phyloP scores from a whole-genome alignment of 2,888 invertebrate species.

The Eurois occulta region DNA sequence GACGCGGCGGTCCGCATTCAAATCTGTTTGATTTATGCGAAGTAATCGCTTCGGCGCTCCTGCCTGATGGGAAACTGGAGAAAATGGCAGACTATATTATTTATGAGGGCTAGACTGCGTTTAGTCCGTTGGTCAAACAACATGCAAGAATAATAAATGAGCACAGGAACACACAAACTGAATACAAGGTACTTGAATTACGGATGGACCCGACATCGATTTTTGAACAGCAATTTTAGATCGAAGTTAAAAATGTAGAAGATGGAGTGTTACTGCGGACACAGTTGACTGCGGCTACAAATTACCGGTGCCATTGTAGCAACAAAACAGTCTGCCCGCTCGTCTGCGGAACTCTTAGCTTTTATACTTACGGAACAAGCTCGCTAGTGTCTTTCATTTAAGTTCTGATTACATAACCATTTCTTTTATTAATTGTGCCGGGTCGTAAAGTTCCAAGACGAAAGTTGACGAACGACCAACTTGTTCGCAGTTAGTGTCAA shows the following conservation, averaged over 20 bases:
- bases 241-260: conserved; percentile 43
- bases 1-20: conserved; percentile 77
- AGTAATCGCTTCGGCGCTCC: conserved; percentile 76
- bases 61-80: conserved; percentile 68
- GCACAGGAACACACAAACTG: conserved; percentile 33
- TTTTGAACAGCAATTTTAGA: conserved; percentile 32
- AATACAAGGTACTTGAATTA: conserved; percentile 44
- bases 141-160: conserved; percentile 54
- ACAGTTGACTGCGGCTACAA: conserved; percentile 23
- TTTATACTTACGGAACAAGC: conserved; percentile 40
- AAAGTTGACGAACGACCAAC: conserved; percentile 68
- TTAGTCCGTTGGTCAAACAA: conserved; percentile 59
- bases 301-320: conserved; percentile 37
- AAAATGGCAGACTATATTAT: conserved; percentile 67
- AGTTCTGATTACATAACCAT: conserved; percentile 48
- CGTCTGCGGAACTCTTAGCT: conserved; percentile 21
- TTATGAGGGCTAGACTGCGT: conserved; percentile 62
- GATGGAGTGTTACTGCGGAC: conserved; percentile 27
- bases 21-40: conserved; percentile 85
- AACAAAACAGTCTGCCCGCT: conserved; percentile 24
- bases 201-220: conserved; percentile 15
- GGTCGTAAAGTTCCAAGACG: conserved; percentile 54
- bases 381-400: conserved; percentile 22
- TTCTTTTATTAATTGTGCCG: conserved; percentile 59
- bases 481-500: conserved; percentile 73